Evolutionary conservation across 2,113 vertebrate species (phyloP).

Genomic region (Epinephelus lanceolatus): DNA sequence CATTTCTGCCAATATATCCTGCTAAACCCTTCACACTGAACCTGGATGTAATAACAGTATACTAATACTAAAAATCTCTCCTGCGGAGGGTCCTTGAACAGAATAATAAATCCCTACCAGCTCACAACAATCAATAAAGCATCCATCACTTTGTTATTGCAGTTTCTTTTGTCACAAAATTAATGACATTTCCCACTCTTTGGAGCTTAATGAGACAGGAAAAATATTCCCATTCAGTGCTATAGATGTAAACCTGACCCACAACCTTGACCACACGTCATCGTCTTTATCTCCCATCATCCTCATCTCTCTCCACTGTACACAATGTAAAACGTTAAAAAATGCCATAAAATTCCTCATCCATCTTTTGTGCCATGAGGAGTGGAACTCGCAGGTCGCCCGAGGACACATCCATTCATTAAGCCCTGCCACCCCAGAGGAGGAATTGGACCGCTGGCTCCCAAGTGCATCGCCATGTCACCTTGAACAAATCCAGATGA

Average conservation of each 20-base stretch:
- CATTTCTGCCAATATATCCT: no score
- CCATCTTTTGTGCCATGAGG: slow-evolving; percentile 49
- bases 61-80: not conserved
- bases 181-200: not conserved
- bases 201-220: not conserved
- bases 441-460: slow-evolving; percentile 70
- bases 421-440: slow-evolving; percentile 67
- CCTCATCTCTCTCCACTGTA: slow-evolving; percentile 12
- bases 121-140: slow-evolving; percentile 27
- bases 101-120: slow-evolving; percentile 2
- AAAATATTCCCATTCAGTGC: not conserved
- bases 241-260: slow-evolving; percentile 18
- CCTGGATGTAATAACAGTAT: no score
- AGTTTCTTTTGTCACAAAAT: slow-evolving; percentile 20
- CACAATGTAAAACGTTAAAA: slow-evolving; percentile 42
- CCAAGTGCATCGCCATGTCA: slow-evolving; percentile 80
- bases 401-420: slow-evolving; percentile 79
- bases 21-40: no score
- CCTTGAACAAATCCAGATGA: slow-evolving; percentile 85
- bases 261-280: slow-evolving; percentile 52
- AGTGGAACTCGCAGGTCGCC: slow-evolving; percentile 62
- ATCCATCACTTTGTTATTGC: slow-evolving; percentile 3
- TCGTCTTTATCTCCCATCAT: slow-evolving; percentile 53
- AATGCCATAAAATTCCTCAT: slow-evolving; percentile 65
- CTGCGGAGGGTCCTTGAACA: slow-evolving; percentile 5